A percentile compares a stretch with the other conserved stretches of the same genome.
phyloP scores from a whole-genome alignment of 2,797 vertebrate species.

The Liparis tanakae region DNA sequence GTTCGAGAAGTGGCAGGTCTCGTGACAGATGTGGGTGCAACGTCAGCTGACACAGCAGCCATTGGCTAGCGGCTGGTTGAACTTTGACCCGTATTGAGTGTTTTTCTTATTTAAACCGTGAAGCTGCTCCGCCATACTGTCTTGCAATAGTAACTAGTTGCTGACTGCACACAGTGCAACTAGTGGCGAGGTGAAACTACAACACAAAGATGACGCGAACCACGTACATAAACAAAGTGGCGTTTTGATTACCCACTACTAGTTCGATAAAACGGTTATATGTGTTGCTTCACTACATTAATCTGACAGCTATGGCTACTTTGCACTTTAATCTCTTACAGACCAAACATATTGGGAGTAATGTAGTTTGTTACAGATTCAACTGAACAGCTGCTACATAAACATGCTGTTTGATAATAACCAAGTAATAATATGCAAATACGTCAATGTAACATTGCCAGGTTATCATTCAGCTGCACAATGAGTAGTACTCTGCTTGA shows the following conservation, averaged over 20 bases:
- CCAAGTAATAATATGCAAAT: background rate
- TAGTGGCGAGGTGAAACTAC: background rate
- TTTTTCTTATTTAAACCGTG: background rate
- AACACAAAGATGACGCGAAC: background rate
- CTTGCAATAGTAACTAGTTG: background rate
- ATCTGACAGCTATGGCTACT: background rate
- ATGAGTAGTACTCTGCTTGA: background rate
- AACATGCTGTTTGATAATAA: background rate
- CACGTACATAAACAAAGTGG: background rate
- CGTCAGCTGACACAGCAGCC: constrained; percentile 63
- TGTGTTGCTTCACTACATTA: background rate
- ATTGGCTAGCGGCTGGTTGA: constrained; percentile 30
- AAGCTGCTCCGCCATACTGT: background rate
- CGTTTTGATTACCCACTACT: background rate
- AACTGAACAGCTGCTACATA: background rate
- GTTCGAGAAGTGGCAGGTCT: constrained; percentile 54
- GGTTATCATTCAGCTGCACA: background rate
- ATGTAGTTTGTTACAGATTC: background rate
- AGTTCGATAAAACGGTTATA: too few relatives aligned
- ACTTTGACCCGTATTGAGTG: constrained; percentile 34
- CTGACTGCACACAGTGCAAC: background rate
- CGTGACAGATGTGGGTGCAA: constrained; percentile 66
- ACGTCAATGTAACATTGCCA: background rate
- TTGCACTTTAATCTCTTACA: background rate
- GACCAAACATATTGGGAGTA: background rate